Evolutionary conservation across 2,113 vertebrate species (phyloP).

Genomic region (Rattus rattus): DNA sequence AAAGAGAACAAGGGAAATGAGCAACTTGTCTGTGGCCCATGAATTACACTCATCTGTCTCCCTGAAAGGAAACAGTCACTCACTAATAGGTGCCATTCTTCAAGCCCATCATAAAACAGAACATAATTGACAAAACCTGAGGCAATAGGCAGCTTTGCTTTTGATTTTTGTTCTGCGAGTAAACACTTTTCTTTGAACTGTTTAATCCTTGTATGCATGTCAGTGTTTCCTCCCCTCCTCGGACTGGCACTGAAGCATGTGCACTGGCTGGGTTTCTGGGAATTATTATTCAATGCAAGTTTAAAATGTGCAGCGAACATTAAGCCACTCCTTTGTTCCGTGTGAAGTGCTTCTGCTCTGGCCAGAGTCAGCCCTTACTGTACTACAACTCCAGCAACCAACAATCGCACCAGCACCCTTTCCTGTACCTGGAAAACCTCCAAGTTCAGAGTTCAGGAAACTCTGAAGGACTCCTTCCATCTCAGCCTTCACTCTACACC

Average conservation of each 20-base stretch:
- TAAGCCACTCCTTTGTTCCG: slow-evolving; percentile 40
- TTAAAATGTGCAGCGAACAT: slow-evolving; percentile 51
- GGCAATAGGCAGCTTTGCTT: slow-evolving; percentile 74
- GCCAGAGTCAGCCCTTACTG: background rate
- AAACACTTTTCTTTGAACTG: slow-evolving; percentile 80
- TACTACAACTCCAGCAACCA: background rate
- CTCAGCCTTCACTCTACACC: background rate
- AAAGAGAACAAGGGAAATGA: slow-evolving; percentile 76
- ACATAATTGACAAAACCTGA: slow-evolving; percentile 78
- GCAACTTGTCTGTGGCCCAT: slow-evolving; percentile 76
- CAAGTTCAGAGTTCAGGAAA: background rate
- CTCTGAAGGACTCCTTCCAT: slow-evolving; percentile 20
- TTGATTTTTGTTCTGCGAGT: slow-evolving; percentile 75
- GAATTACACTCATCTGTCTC: slow-evolving; percentile 75
- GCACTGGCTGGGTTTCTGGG: slow-evolving; percentile 54
- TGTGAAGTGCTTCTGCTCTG: slow-evolving; percentile 13
- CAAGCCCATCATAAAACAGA: slow-evolving; percentile 70
- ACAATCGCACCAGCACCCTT: background rate
- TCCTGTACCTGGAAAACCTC: background rate
- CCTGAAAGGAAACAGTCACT: slow-evolving; percentile 74
- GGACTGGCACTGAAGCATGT: slow-evolving; percentile 59
- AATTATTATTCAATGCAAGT: slow-evolving; percentile 69
- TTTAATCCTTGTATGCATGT: slow-evolving; percentile 68
- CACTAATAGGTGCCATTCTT: slow-evolving; percentile 80
- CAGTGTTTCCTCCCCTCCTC: slow-evolving; percentile 55